phyloP scores from a whole-genome alignment of 2,888 invertebrate species.

The Polydesmus complanatus region DNA sequence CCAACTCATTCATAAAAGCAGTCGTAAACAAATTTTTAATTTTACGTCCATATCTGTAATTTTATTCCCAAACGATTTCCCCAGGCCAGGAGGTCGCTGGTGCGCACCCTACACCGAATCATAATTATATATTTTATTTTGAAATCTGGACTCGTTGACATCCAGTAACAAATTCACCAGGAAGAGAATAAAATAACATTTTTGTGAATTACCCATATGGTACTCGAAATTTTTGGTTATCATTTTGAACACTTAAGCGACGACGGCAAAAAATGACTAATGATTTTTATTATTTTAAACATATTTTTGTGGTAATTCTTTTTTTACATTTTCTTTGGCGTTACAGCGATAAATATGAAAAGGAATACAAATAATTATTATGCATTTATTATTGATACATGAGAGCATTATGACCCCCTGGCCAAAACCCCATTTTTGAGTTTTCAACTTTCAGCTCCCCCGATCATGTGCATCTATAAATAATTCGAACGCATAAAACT shows the following conservation, averaged over 20 bases:
- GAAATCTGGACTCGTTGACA: too few species aligned
- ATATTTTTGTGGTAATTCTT: not conserved
- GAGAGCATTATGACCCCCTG: not conserved
- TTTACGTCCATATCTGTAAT: not conserved
- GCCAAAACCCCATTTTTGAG: too few species aligned
- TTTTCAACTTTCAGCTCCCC: not conserved
- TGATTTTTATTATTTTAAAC: not conserved
- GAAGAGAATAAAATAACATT: too few species aligned
- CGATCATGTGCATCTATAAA: not conserved
- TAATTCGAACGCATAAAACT: not conserved
- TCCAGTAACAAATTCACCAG: too few species aligned
- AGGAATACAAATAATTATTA: too few species aligned
- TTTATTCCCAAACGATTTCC: not conserved
- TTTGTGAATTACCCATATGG: too few species aligned
- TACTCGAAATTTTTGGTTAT: too few species aligned
- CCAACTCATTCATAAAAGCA: conserved; percentile 16
- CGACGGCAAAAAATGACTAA: not conserved
- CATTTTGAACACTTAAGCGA: too few species aligned
- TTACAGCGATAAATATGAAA: too few species aligned
- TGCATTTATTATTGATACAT: too few species aligned
- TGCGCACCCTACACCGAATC: not conserved
- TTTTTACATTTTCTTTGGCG: not conserved
- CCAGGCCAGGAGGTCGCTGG: not conserved
- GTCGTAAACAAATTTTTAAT: not conserved
- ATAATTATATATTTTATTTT: not conserved